Base-by-base conservation (phyloP, 2,888 invertebrate species). In the Drosophila niveifrons region DNA sequence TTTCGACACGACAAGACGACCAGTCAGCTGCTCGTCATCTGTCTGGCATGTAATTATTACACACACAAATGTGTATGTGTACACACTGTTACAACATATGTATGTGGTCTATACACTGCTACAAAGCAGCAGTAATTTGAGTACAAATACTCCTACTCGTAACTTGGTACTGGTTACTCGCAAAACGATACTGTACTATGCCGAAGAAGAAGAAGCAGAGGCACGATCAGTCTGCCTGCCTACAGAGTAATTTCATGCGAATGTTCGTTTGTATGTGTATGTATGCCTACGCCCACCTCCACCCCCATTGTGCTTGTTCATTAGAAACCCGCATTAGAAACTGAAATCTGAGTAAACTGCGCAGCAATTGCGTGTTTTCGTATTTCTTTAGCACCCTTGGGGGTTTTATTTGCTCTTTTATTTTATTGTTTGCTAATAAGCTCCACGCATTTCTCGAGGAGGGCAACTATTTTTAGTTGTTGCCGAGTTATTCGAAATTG, bases 361-460 rank as follows among this genome's bases (percentile, higher is more conserved):
- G 71, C 77, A 70, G 71, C 77, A 72, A 64, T 79, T 82, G 82
- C 74, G 56, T 56, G 56, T 56, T 39, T 29, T 44, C 17, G n/a
- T 31, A 15, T 18, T 13, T 52, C 13, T 6, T 15, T 23, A 15
- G 17, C 13, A 9, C 15, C 15, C 55, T 18, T 53, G 18, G 17
- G 29, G 9, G 13, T 15, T 36, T 31, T 29, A 10, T 47, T 23
- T 23, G 6, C 4, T 36, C n/a, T 36, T 36, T 36, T 36, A n/a
- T 11, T 36, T 36, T 36, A 36, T 36, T 36, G 36, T 23, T 50
- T 28, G 58, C 50, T 58, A 58, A 58, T 41, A 41, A 31, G 41
- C 3, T 50, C 11, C 31, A 59, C 46, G 31, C 44, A 63, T 61
- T 52, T 55, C 17, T 39, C 15, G 2, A 6, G 23, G 6, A 23